Base-by-base conservation (phyloP, 2,113 vertebrate genomes). In the Ochotona princeps region DNA sequence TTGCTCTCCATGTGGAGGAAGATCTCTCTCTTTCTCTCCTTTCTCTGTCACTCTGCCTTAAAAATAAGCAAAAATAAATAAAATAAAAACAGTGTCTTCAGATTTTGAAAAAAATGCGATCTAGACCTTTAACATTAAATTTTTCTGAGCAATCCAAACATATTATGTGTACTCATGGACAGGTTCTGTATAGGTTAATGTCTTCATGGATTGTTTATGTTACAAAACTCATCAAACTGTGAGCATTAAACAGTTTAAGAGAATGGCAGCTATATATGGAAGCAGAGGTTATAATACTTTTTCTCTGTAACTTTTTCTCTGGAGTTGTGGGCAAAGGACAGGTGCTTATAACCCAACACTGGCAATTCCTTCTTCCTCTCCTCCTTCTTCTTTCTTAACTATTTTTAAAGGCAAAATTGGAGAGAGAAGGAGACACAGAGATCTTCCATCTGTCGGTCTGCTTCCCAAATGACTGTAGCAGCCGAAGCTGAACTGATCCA, bases 211-310 rank as follows among this genome's bases (percentile, higher is more conserved):
- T 83, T 65, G 54, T 95, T 81, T 47, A 85, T 74, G 44, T 51
- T 89, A 49, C 92, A 88, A 93, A 90, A 69, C 51, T 87, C 84
- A 84, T 82, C 80, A 61, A 91, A 83, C 86, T 73, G 23, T 78
- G 81, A 73, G 30, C 81, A 78, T 91, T 14, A 1, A 17, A 57
- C 17, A 18, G 54, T 93, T 91, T 94, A 51, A 89, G 95, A 84
- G 83, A 83, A 70, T 1, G 60, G 74, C 72, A 51, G 90, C 51
- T 87, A 79, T 85, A 81, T 84, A 49, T 89, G 76, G 49, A 92
- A 85, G 72, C 49, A 80, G 63, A 80, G 70, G 72, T 92, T 76
- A 35, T 15, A 51, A 49, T 66, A 51, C 63, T 87, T 80, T 74
- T 1, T 51, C 32, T 14, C 70, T 21, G 75, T 76, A 84, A n/a